phyloP scores from a whole-genome alignment of 2,797 vertebrate genomes.

The Takifugu rubripes region DNA sequence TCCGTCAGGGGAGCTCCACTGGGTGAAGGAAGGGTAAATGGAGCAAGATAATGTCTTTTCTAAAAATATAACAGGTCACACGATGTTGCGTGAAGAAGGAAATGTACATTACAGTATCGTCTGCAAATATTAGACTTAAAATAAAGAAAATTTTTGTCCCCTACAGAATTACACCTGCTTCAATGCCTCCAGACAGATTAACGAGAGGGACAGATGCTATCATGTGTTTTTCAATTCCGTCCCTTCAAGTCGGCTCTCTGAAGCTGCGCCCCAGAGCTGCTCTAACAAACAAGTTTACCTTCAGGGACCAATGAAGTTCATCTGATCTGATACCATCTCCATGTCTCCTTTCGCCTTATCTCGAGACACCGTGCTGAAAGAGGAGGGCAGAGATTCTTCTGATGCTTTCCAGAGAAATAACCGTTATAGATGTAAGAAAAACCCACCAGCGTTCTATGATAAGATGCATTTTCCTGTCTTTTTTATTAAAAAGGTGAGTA shows the following conservation, averaged over 20 bases:
- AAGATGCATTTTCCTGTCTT: too few species aligned
- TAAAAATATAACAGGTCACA: neutral
- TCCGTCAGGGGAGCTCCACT: neutral
- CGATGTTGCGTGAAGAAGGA: too few species aligned
- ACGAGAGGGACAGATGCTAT: too few species aligned
- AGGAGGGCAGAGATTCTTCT: slow-evolving; percentile 5
- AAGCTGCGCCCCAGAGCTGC: neutral
- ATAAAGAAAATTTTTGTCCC: neutral
- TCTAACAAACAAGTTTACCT: slow-evolving; percentile 1
- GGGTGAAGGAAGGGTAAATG: slow-evolving; percentile 7
- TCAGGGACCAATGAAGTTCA: slow-evolving; percentile 31
- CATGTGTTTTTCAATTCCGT: too few species aligned
- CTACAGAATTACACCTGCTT: neutral
- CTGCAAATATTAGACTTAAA: too few species aligned
- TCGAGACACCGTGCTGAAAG: neutral
- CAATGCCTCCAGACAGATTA: neutral
- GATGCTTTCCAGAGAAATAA: neutral
- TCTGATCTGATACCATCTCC: slow-evolving; percentile 20
- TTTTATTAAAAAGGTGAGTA: too few species aligned
- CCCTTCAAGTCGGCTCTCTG: neutral
- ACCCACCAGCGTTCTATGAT: too few species aligned
- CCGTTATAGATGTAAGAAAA: too few species aligned
- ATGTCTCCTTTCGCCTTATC: slow-evolving; percentile 5
- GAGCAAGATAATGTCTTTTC: neutral
- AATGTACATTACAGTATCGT: too few species aligned